Percentiles rank a stretch among this genome's conserved stretches.
Conservation (phyloP, 2,113 vertebrate genomes). For the Merops nubicus region DNA sequence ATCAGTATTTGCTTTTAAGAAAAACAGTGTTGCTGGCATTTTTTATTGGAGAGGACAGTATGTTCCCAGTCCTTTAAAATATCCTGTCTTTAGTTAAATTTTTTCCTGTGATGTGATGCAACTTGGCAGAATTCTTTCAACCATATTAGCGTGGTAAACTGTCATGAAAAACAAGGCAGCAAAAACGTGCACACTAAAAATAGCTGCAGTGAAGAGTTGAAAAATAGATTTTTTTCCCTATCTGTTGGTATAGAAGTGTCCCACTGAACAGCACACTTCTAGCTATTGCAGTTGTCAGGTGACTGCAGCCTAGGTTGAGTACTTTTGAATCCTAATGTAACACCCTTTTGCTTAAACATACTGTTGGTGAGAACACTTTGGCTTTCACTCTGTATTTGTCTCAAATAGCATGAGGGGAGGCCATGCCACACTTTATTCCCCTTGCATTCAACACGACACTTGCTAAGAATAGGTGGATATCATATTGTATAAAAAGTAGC, state of each 20-base stretch:
- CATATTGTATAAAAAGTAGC: slow-evolving; percentile 36
- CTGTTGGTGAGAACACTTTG: not conserved
- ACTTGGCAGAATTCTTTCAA: not conserved
- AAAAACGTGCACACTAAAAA: not conserved
- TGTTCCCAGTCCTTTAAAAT: not conserved
- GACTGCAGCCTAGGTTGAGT: not conserved
- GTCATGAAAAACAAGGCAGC: not conserved
- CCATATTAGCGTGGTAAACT: not conserved
- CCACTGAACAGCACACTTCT: not conserved
- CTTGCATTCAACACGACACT: not conserved
- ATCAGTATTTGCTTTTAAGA: not conserved
- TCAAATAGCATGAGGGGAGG: slow-evolving; percentile 23
- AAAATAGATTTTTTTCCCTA: not conserved
- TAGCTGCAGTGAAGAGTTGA: not conserved
- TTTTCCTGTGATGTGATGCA: not conserved
- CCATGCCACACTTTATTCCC: not conserved
- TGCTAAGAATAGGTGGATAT: slow-evolving; percentile 50
- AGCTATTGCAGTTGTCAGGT: not conserved
- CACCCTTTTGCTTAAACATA: not conserved
- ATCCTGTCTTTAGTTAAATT: not conserved
- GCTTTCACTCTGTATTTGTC: not conserved
- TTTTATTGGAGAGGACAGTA: not conserved
- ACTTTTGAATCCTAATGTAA: not conserved
- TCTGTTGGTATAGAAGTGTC: not conserved
- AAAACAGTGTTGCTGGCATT: not conserved